Evolutionary conservation across 2,113 vertebrate genomes (phyloP), one percentile per base, ranked within the genome.

Genomic region (Burhinus bistriatus): DNA sequence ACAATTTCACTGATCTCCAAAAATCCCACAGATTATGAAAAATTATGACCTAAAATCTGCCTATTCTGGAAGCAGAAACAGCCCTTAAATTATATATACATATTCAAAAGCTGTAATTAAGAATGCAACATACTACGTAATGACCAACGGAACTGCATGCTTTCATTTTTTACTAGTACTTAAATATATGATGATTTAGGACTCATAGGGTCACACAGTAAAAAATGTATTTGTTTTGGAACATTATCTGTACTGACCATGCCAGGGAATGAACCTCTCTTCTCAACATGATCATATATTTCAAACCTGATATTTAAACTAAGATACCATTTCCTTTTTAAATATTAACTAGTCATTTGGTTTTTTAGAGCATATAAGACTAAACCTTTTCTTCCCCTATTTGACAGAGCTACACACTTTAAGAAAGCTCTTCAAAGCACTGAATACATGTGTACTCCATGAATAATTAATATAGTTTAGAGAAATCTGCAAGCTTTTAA

Each of bases 141-240:
- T 0, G 1, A 44, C 14, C 19, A 58, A 25, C 40, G 16, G 42
- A 11, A 52, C 6, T 26, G 38, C 7, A 34, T 7, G 9, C 13
- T 51, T 59, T 68, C 5, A 19, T 71, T 36, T 80, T 51, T 66
- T n/a, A 45, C 7, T 65, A 64, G 16, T 29, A 71, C 7, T 34
- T 61, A 76, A 13, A 79, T 23, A 40, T 21, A 55, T 12, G 3
- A 51, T 16, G 9, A 57, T 25, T 87, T 44, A 36, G 23, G 14
- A 87, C 51, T 59, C 40, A 45, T 15, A 72, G 81, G 15, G 21
- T 51, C 49, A 51, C 19, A 55, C 4, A 75, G 38, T 22, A 78
- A 76, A 44, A 18, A 34, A 58, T 1, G 5, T 19, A 40, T 16
- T 83, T 54, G 21, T 36, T 81, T 78, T 66, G 18, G 7, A 88